Base-by-base conservation (phyloP, 2,113 vertebrate genomes). In the Phyllostomus discolor region DNA sequence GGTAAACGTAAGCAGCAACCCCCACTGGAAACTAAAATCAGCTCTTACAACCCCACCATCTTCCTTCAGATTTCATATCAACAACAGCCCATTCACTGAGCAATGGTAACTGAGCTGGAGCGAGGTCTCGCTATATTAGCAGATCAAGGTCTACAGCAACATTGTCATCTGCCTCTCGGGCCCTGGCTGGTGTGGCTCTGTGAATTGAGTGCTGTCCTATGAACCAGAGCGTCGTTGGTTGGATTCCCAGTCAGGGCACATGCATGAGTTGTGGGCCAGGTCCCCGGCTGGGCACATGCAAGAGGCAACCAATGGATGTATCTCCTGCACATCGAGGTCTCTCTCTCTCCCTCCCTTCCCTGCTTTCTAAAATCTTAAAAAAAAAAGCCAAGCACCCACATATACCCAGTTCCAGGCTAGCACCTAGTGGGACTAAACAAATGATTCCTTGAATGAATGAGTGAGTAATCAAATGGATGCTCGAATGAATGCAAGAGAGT, bases 401-500 rank as follows among this genome's bases (percentile, higher is more conserved):
- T 6, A 50, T 14, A 59, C 33, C 66, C 54, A 62, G 17, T 62
- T 43, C 12, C 48, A 69, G 16, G 14, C 28, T 26, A 24, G 43
- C 50, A 88, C 76, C 91, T 67, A 82, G 82, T 52, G 50, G 81
- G 33, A 48, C 59, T 93, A 93, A 95, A 95, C 46, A 88, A 97
- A 79, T 95, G 95, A 96, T 89, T 89, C 91, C 41, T 62, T 64
- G 76, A 96, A 90, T 85, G 72, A 93, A 81, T 73, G 85, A 92
- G 88, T 70, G 82, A 96, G 96, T 75, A 79, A 96, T 79, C 67
- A 86, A 96, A 95, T 88, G 92, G 84, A 92, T 64, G 82, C 38
- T n/a, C 59, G 95, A 96, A 96, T 94, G 93, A 94, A 93, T 52
- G 93, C 91, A 93, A 52, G 62, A 82, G 69, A 92, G 59, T 85